Evolutionary conservation across 2,113 vertebrate species (phyloP).

Genomic region (Takifugu flavidus): DNA sequence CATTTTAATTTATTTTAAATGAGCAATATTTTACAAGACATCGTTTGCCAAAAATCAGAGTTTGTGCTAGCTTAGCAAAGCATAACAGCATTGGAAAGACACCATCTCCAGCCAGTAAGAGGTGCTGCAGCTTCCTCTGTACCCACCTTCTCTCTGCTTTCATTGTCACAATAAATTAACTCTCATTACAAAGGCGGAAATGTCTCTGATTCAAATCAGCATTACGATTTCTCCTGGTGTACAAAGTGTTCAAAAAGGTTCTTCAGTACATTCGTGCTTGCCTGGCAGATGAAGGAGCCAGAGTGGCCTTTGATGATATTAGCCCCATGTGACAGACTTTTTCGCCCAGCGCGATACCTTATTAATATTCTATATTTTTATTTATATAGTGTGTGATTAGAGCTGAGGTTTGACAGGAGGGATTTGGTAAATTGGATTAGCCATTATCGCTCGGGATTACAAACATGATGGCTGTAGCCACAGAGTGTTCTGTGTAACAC

Average conservation of each 20-base stretch:
- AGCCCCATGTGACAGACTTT: constrained; percentile 12
- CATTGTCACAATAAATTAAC: constrained; percentile 25
- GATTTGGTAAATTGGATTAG: constrained; percentile 53
- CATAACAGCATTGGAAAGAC: too few species aligned
- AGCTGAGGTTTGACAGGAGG: constrained; percentile 13
- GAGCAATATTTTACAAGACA: too few species aligned
- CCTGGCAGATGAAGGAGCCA: constrained; percentile 27
- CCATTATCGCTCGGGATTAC: constrained; percentile 36
- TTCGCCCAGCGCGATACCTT: constrained; percentile 1
- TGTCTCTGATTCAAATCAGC: constrained; percentile 4
- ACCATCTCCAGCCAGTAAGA: too few species aligned
- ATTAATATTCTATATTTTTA: constrained; percentile 27
- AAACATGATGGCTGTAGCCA: constrained; percentile 34
- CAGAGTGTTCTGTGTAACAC: constrained; percentile 33
- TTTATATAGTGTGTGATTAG: constrained; percentile 18
- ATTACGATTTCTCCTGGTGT: constrained; percentile 25
- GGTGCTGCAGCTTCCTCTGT: too few species aligned
- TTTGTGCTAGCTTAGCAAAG: too few species aligned
- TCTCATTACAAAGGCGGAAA: constrained; percentile 21
- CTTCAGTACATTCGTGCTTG: background rate
- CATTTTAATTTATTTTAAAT: too few species aligned
- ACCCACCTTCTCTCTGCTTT: too few species aligned
- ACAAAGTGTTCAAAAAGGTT: constrained; percentile 3
- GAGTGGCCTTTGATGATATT: constrained; percentile 48
- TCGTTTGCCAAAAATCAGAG: too few species aligned